A percentile compares a stretch with the other conserved stretches of the same genome.
Conservation (phyloP, 1,140 invertebrate genomes). For the Gonioctena quinquepunctata region DNA sequence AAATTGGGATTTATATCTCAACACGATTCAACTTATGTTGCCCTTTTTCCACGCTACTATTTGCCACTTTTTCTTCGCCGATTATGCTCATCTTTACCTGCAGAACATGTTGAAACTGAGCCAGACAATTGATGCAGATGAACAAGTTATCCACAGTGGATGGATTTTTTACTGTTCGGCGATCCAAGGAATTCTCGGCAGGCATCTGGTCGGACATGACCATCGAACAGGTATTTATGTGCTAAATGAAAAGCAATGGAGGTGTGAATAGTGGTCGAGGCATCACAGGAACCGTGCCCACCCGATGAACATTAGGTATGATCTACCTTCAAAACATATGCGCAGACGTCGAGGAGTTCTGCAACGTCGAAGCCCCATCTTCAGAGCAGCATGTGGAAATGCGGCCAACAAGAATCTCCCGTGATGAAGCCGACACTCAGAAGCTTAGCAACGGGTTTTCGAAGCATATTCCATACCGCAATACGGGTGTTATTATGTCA, state of each 20-base stretch:
- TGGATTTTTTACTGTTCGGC: constrained; percentile 49
- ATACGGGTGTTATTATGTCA: no score
- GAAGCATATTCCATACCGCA: no score
- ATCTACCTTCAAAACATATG: constrained; percentile 9
- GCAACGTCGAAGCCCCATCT: no score
- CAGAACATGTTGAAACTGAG: constrained; percentile 53
- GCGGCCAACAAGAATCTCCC: no score
- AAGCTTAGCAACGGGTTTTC: no score
- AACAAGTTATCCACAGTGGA: constrained; percentile 12
- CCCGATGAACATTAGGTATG: not conserved
- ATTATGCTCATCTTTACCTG: constrained; percentile 56
- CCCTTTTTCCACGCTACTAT: constrained; percentile 54
- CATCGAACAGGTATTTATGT: constrained; percentile 54
- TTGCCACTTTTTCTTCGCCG: constrained; percentile 58
- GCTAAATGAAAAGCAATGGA: constrained; percentile 46
- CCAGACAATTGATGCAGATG: constrained; percentile 23
- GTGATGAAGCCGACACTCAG: no score
- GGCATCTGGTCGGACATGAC: constrained; percentile 55
- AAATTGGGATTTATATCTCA: constrained; percentile 50
- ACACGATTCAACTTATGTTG: constrained; percentile 49
- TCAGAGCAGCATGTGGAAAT: no score
- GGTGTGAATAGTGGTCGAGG: constrained; percentile 37
- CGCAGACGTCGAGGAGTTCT: not conserved
- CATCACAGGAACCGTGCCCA: constrained; percentile 24
- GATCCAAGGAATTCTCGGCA: no score